Conservation (phyloP, 2,797 vertebrate genomes). For the Tokudaia muenninki region DNA sequence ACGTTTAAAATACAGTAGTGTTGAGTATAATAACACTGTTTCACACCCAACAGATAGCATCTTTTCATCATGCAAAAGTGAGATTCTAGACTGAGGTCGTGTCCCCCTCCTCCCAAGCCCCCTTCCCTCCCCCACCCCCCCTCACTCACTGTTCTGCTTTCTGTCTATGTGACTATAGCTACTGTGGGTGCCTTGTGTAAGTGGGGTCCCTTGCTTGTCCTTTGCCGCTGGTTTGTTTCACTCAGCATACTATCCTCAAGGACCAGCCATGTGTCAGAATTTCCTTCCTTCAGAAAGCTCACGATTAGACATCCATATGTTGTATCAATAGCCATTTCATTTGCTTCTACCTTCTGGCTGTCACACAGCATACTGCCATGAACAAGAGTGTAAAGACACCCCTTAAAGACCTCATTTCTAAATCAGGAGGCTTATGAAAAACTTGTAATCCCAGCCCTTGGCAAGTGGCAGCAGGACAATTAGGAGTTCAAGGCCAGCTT, state of each 20-base stretch:
- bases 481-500: not conserved
- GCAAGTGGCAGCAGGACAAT: not conserved
- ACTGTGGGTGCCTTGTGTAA: not conserved
- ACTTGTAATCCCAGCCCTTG: not conserved
- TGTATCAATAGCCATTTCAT: not conserved
- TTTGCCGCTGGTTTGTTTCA: constrained; percentile 27
- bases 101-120: not conserved
- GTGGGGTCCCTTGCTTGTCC: not conserved
- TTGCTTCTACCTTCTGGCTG: not conserved
- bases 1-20: not conserved
- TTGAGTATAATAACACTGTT: not conserved
- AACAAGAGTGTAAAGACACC: not conserved
- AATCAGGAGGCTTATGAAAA: not conserved
- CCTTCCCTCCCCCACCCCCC: not conserved
- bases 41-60: not conserved
- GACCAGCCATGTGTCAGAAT: not conserved
- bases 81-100: not conserved
- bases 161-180: constrained; percentile 2
- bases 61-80: constrained; percentile 43
- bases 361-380: not conserved
- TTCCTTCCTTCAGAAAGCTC: constrained; percentile 32
- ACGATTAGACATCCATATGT: not conserved
- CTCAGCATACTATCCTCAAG: not conserved
- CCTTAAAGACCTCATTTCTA: not conserved
- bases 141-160: not conserved